phyloP scores from a whole-genome alignment of 1,140 invertebrate genomes.

The Drosophila saltans region DNA sequence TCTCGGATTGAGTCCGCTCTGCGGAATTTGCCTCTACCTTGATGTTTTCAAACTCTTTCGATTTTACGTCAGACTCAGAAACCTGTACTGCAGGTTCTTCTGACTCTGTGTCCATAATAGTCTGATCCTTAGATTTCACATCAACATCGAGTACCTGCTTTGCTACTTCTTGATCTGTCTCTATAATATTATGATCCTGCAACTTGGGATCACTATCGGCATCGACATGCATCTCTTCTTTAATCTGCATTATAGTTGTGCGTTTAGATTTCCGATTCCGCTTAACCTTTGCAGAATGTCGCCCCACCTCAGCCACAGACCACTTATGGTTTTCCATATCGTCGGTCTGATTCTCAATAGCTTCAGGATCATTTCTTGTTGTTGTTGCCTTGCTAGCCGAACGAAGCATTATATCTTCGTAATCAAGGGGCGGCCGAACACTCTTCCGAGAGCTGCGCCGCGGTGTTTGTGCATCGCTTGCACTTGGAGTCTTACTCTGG shows the following conservation, averaged over 20 bases:
- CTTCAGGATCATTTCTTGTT: background rate
- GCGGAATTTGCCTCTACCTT: background rate
- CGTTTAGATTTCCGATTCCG: constrained; percentile 52
- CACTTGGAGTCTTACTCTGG: background rate
- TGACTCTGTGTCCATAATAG: background rate
- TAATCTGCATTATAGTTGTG: background rate
- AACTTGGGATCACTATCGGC: background rate
- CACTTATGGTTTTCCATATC: constrained; percentile 42
- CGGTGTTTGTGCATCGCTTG: constrained; percentile 48
- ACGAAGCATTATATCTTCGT: constrained; percentile 64
- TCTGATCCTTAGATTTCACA: background rate
- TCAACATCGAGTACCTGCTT: background rate
- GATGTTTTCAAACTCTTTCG: background rate
- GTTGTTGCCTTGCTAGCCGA: constrained; percentile 45
- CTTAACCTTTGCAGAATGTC: constrained; percentile 51
- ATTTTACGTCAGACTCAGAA: background rate
- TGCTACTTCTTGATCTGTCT: background rate
- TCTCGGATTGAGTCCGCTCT: background rate
- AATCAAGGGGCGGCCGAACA: constrained; percentile 63
- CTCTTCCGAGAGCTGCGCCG: constrained; percentile 70
- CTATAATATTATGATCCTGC: background rate
- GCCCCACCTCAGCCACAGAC: constrained; percentile 54
- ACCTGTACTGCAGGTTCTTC: background rate
- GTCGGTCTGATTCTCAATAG: background rate
- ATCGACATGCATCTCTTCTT: background rate